phyloP scores from a whole-genome alignment of 2,113 vertebrate species.

The Glaucomys volans region DNA sequence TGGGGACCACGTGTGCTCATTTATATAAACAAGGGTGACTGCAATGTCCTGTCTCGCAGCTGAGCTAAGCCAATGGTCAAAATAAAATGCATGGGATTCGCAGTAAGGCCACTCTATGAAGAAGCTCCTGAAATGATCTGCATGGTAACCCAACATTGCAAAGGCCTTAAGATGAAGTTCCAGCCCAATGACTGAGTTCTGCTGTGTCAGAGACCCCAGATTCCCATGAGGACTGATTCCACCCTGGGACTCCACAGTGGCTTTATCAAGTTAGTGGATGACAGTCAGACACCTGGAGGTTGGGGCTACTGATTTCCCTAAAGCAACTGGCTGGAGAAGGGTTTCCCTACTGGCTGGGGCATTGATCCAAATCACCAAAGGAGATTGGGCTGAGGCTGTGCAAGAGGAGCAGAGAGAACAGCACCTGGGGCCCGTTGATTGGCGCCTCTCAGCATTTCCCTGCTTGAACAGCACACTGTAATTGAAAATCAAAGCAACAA shows the following conservation, averaged over 20 bases:
- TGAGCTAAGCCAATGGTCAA: background rate
- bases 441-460: background rate
- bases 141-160: too few species aligned
- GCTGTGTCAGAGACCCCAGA: background rate
- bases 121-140: background rate
- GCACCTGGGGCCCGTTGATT: rapidly evolving
- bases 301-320: too few species aligned
- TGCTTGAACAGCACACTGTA: rapidly evolving
- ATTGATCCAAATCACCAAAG: background rate
- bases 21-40: too few species aligned
- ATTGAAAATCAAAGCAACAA: background rate
- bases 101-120: background rate
- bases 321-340: background rate
- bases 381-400: rapidly evolving
- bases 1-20: background rate
- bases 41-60: background rate
- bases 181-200: background rate
- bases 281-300: background rate
- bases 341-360: background rate
- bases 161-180: background rate
- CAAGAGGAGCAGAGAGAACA: too few species aligned
- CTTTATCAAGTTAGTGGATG: too few species aligned
- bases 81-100: background rate
- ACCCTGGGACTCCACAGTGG: too few species aligned
- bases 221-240: background rate